Percentiles rank a stretch among this genome's conserved stretches.
These are phyloP conservation scores for Tetrapedia diversipes DNA, from an alignment of 2,888 invertebrate species.

Conservation along the genomic window DNA sequence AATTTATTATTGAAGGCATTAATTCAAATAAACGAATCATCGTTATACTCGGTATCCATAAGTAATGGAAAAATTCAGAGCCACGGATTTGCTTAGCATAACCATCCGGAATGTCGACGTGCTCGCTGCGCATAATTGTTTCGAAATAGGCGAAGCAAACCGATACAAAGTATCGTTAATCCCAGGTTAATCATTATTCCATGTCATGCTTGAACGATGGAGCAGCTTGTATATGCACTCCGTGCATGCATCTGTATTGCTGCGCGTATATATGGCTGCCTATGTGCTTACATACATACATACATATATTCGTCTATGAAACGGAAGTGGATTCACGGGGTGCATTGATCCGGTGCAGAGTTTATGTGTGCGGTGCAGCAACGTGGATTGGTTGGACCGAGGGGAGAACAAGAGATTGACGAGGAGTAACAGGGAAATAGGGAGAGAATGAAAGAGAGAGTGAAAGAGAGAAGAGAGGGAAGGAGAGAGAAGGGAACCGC, in stretches of 20 bases:
- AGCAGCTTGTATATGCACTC: constrained; percentile 1
- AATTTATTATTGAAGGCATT: no score
- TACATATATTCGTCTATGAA: constrained; percentile 17
- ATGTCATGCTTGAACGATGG: constrained; percentile 22
- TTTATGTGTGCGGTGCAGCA: constrained; percentile 44
- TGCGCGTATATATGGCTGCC: not conserved
- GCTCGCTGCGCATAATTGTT: constrained; percentile 24
- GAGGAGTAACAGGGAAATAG: not conserved
- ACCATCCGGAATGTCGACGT: not conserved
- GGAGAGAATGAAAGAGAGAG: constrained; percentile 5
- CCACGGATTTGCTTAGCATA: not conserved
- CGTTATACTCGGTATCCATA: no score
- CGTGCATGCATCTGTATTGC: constrained; percentile 5
- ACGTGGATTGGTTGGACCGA: constrained; percentile 34
- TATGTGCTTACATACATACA: no score
- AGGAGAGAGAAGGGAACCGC: not conserved
- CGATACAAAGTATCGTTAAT: constrained; percentile 32
- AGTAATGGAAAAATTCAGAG: not conserved
- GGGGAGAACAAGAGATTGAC: constrained; percentile 18
- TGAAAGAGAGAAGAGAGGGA: not conserved
- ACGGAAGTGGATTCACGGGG: constrained; percentile 58
- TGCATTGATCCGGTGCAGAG: constrained; percentile 69
- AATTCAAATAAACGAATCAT: no score
- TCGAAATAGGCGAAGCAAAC: constrained; percentile 23
- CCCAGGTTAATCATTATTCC: constrained; percentile 59